Evolutionary conservation across 2,113 vertebrate species (phyloP).

Genomic region (Globicephala melas): DNA sequence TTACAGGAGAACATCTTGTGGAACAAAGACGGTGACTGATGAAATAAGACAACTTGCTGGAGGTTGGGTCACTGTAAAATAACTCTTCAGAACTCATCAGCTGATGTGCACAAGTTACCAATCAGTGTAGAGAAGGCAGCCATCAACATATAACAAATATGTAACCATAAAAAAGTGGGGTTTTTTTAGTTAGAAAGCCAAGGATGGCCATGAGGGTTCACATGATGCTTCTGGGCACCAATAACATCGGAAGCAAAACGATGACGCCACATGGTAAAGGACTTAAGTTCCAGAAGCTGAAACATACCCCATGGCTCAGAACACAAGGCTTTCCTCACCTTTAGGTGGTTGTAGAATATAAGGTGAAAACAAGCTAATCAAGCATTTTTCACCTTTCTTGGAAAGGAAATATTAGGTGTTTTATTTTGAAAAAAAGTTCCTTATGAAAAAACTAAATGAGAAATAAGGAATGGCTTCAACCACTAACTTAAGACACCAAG

Average conservation of each 20-base stretch:
- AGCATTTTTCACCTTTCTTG: neutral
- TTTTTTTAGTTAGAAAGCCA: neutral
- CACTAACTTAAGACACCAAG: neutral
- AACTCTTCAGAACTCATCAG: neutral
- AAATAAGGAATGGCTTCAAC: neutral
- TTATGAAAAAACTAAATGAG: neutral
- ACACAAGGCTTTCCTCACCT: neutral
- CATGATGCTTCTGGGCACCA: neutral
- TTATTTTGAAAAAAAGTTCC: neutral
- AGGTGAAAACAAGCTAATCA: neutral
- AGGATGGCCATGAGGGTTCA: neutral
- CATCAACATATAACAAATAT: fast-evolving
- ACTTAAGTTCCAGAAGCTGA: neutral
- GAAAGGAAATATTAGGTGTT: neutral
- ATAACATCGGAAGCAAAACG: neutral
- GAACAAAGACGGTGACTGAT: neutral
- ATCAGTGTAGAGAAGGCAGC: neutral
- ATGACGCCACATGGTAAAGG: neutral
- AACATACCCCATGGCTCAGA: fast-evolving
- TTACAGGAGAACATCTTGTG: neutral
- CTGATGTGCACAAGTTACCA: neutral
- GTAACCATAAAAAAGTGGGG: neutral
- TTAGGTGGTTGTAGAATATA: neutral
- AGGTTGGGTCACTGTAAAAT: neutral
- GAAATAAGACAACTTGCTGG: neutral